phyloP scores from a whole-genome alignment of 2,113 vertebrate genomes.

The Abramis brama region DNA sequence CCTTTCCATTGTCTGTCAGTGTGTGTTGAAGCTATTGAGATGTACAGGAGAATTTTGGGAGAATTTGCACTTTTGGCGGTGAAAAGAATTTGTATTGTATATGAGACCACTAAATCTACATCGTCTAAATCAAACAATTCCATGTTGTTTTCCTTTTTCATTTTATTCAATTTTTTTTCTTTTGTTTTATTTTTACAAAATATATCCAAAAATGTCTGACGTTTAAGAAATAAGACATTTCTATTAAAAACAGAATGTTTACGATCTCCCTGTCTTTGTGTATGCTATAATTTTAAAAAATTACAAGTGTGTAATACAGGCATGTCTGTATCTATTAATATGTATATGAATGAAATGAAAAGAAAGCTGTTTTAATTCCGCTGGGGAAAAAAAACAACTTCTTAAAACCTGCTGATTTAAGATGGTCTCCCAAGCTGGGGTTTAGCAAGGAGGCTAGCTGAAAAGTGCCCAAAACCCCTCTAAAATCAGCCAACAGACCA shows the following conservation, averaged over 20 bases:
- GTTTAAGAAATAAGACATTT: slow-evolving; percentile 83
- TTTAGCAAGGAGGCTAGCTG: neutral
- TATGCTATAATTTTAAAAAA: neutral
- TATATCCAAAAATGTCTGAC: slow-evolving; percentile 82
- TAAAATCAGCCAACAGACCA: neutral
- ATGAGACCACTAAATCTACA: slow-evolving; percentile 83
- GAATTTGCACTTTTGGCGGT: slow-evolving; percentile 82
- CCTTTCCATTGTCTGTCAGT: slow-evolving; percentile 62
- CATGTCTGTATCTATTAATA: neutral
- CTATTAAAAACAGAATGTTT: slow-evolving; percentile 82
- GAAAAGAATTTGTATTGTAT: slow-evolving; percentile 78
- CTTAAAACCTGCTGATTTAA: too few species aligned
- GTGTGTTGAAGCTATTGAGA: slow-evolving; percentile 70
- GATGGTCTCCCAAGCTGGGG: neutral
- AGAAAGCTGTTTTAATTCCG: neutral
- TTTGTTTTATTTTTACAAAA: slow-evolving; percentile 68
- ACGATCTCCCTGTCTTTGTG: slow-evolving; percentile 60
- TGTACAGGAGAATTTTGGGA: slow-evolving; percentile 65
- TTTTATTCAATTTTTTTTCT: slow-evolving; percentile 63
- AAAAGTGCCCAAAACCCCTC: neutral
- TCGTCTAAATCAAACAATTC: slow-evolving; percentile 79
- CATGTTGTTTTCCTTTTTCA: slow-evolving; percentile 73
- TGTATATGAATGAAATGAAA: neutral
- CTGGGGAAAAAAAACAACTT: neutral
- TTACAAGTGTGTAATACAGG: neutral